Percentiles rank a stretch among this genome's conserved stretches.
These are phyloP conservation scores for Lophius americanus DNA, from an alignment of 2,797 vertebrate species.

Conservation along the genomic window DNA sequence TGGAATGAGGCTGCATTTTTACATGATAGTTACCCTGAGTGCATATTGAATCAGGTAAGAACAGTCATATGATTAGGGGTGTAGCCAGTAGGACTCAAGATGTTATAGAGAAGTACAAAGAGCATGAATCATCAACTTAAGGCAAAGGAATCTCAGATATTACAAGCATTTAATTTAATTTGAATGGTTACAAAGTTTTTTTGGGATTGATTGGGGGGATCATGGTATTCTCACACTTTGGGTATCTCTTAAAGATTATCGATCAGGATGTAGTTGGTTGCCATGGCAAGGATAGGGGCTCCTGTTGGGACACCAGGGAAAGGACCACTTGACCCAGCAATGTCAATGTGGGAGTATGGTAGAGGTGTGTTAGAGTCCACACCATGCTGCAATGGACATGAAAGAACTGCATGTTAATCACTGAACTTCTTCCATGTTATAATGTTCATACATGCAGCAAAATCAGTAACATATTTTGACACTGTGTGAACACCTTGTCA, in stretches of 20 bases:
- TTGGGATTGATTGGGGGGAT: conserved; percentile 8
- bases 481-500: conserved; percentile 75
- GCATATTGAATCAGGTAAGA: conserved; percentile 29
- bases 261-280: conserved; percentile 77
- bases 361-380: conserved; percentile 79
- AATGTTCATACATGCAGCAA: background rate
- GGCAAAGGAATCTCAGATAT: conserved; percentile 17
- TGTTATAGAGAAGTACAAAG: conserved; percentile 33
- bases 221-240: background rate
- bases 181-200: conserved; percentile 25
- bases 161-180: conserved; percentile 13
- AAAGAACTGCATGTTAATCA: conserved; percentile 1
- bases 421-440: background rate
- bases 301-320: conserved; percentile 86
- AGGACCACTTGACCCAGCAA: conserved; percentile 85
- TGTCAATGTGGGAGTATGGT: conserved; percentile 85
- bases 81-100: conserved; percentile 9
- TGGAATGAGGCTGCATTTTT: conserved; percentile 24
- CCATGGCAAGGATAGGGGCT: conserved; percentile 84
- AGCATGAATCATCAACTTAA: conserved; percentile 22
- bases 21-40: conserved; percentile 54
- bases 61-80: conserved; percentile 23
- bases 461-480: background rate
- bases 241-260: conserved; percentile 27
- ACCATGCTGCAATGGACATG: conserved; percentile 69